Evolutionary conservation across 2,797 vertebrate genomes (phyloP).

Genomic region (Remorina albescens): DNA sequence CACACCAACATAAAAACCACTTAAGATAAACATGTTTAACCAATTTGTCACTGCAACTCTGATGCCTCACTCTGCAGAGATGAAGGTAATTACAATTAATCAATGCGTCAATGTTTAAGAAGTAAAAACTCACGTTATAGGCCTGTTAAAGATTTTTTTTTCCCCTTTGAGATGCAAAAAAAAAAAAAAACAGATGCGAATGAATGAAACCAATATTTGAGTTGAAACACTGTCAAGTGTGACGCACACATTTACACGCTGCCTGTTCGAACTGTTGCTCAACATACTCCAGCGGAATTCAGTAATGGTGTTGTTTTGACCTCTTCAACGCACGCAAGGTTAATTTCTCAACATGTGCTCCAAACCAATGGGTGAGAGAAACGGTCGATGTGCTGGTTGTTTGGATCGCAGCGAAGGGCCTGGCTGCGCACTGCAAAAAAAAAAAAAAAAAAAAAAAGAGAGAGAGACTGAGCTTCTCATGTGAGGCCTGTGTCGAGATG

Average conservation of each 20-base stretch:
- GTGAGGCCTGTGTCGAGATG: neutral
- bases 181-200: neutral
- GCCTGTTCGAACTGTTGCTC: neutral
- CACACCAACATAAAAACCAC: too few species aligned
- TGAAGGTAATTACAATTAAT: constrained; percentile 45
- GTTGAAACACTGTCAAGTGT: neutral
- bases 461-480: neutral
- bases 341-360: constrained; percentile 1
- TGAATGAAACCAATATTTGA: neutral
- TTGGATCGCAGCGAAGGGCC: constrained; percentile 2
- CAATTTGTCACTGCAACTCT: constrained; percentile 13
- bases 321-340: neutral
- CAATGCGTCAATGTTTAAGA: too few species aligned
- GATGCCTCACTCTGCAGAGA: neutral
- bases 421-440: constrained; percentile 53
- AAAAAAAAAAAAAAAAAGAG: too few species aligned
- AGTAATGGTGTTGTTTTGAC: neutral
- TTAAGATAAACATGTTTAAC: constrained; percentile 34
- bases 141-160: too few species aligned
- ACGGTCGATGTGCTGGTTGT: constrained; percentile 14
- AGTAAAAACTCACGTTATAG: too few species aligned
- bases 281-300: neutral
- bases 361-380: neutral
- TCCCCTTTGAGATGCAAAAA: too few species aligned
- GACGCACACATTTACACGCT: neutral